These are phyloP conservation scores for Coelinius sp. DNA, from an alignment of 2,888 invertebrate genomes.

Conservation along the genomic window DNA sequence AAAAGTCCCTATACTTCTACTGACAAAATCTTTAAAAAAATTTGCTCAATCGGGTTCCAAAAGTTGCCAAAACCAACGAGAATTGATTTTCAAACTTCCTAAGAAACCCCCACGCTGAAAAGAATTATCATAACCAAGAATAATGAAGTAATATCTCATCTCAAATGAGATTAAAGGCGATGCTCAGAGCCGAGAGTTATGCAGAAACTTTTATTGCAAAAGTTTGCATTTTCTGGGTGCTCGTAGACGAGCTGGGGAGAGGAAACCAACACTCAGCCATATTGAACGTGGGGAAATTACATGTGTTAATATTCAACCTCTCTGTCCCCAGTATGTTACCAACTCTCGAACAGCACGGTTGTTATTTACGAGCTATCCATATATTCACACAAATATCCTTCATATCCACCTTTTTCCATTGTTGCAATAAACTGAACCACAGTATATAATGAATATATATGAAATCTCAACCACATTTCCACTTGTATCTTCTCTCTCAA, in stretches of 20 bases:
- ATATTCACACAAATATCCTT: background rate
- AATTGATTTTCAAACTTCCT: background rate
- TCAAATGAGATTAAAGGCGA: background rate
- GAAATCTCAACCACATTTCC: background rate
- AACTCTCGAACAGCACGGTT: background rate
- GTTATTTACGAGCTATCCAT: conserved; percentile 20
- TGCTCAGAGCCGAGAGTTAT: conserved; percentile 29
- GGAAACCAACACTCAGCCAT: conserved; percentile 2
- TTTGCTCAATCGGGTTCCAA: background rate
- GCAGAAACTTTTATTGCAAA: conserved; percentile 52
- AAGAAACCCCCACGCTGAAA: background rate
- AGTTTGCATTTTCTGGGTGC: conserved; percentile 41
- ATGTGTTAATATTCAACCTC: background rate
- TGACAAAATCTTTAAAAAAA: background rate
- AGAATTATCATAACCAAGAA: background rate
- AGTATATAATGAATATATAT: background rate
- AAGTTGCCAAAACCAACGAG: background rate
- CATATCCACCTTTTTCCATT: background rate
- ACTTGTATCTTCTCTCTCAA: background rate
- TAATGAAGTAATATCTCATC: background rate
- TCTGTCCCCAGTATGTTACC: background rate
- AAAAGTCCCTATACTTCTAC: background rate
- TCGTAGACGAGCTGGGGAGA: background rate
- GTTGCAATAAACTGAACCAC: background rate
- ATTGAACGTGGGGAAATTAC: background rate